Conservation (phyloP, 2,888 invertebrate species). For the Amphimallon solstitiale region DNA sequence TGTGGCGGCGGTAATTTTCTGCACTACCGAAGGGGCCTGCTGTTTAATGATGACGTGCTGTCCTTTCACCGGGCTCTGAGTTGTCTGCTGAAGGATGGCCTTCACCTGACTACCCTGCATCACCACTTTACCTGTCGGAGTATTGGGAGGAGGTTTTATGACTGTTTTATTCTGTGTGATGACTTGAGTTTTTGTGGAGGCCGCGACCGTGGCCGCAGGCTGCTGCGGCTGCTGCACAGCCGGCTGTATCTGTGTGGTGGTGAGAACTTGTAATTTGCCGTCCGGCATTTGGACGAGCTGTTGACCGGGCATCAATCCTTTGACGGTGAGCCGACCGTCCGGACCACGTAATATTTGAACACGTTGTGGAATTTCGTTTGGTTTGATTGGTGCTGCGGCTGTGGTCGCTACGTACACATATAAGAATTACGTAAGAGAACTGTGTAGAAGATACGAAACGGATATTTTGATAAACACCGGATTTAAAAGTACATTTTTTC, state of each 20-base stretch:
- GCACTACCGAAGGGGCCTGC: slow-evolving; percentile 55
- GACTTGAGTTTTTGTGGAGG: slow-evolving; percentile 52
- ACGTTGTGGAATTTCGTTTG: slow-evolving; percentile 70
- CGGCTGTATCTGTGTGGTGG: slow-evolving; percentile 69
- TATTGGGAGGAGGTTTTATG: slow-evolving; percentile 51
- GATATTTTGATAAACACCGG: too few relatives aligned
- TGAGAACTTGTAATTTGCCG: slow-evolving; percentile 88
- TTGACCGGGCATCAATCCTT: slow-evolving; percentile 91
- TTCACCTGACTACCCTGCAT: slow-evolving; percentile 50
- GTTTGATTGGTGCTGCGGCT: slow-evolving; percentile 40
- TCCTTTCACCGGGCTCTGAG: slow-evolving; percentile 54
- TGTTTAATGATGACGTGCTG: slow-evolving; percentile 58
- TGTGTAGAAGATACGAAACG: too few relatives aligned
- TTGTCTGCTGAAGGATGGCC: slow-evolving; percentile 46
- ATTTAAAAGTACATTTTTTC: too few relatives aligned
- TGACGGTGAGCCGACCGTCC: slow-evolving; percentile 91
- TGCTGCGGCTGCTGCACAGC: slow-evolving; percentile 63
- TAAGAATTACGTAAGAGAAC: not conserved
- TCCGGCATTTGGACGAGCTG: slow-evolving; percentile 93
- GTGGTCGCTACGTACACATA: slow-evolving; percentile 50
- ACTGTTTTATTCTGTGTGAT: slow-evolving; percentile 48
- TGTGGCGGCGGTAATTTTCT: slow-evolving; percentile 59
- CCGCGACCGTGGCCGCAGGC: slow-evolving; percentile 56
- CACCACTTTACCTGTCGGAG: slow-evolving; percentile 55
- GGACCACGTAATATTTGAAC: slow-evolving; percentile 91